Base-by-base conservation (phyloP, 2,888 invertebrate genomes). In the Melitaea athalia region DNA sequence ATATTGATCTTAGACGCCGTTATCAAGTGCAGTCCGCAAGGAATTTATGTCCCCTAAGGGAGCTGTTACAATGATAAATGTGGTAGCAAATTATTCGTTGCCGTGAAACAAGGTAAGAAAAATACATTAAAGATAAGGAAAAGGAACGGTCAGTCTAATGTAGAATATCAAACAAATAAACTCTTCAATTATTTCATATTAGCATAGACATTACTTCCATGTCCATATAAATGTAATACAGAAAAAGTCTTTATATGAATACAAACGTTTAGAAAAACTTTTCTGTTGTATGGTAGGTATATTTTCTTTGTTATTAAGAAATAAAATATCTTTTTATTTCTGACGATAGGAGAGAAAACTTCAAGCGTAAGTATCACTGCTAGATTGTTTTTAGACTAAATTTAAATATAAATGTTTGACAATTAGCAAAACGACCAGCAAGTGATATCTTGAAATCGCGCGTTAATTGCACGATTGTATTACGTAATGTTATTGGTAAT, bases 1-100 rank as follows among this genome's bases (percentile, higher is more conserved):
- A 38, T 31, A 55, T 55, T 55, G 53, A 55, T 55, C 33, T 55
- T 31, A 24, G 53, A 55, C 31, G 8, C 53, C 33, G 31, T 55
- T 55, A 55, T 55, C 14, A 55, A 67, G 38, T 64, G 57, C 59
- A 57, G 71, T 63, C 70, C 70, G 47, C 70, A 43, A 64, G 66
- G 59, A 57, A 49, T 59, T 68, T 63, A 71, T 67, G 68, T 61
- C 52, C 50, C 72, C 55, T 55, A 24, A 12, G 57, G 64, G 72
- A 17, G 43, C 63, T 61, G 66, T 72, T 72, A 67, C 53, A 63
- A 67, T 72, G 71, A 72, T 71, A 63, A 63, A 72, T 67, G 68
- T 7, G 57, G 59, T 64, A 65, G 47, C 64, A 71, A 69, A 69
- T 69, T 66, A 69, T 71, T 60, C 15, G 38, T 42, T 65, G 60